Evolutionary conservation across 2,888 invertebrate genomes (phyloP).

Genomic region (Drosophila paranaensis): DNA sequence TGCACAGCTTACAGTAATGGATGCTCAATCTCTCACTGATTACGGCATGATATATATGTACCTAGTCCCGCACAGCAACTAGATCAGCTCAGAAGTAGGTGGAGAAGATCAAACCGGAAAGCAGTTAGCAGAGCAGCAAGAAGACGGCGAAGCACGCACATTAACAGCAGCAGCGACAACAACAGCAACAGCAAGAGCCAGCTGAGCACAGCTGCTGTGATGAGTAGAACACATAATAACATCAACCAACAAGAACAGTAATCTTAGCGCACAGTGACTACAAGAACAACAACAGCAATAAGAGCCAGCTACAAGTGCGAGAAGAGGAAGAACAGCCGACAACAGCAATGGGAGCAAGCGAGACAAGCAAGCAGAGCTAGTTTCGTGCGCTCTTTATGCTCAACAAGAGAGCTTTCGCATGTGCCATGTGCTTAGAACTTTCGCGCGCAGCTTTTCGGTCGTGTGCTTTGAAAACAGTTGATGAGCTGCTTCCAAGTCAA

Average conservation of each 20-base stretch:
- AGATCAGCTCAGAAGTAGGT: not conserved
- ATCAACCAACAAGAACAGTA: not conserved
- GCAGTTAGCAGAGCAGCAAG: not conserved
- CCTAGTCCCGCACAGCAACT: not conserved
- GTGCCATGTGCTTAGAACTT: constrained; percentile 66
- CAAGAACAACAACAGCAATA: constrained; percentile 7
- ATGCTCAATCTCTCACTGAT: not conserved
- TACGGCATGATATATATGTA: not conserved
- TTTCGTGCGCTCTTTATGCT: constrained; percentile 36
- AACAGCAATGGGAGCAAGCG: constrained; percentile 17
- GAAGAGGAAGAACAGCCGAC: not conserved
- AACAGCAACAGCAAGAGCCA: not conserved
- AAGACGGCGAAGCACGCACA: not conserved
- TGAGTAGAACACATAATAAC: not conserved
- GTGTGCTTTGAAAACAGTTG: constrained; percentile 76
- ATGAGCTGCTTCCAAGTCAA: constrained; percentile 80
- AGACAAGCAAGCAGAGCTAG: not conserved
- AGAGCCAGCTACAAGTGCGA: not conserved
- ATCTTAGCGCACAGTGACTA: not conserved
- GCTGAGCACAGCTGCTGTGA: not conserved
- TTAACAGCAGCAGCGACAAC: constrained; percentile 7
- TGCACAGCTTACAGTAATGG: not conserved
- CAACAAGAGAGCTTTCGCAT: constrained; percentile 34
- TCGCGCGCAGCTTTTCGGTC: constrained; percentile 45
- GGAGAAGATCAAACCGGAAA: not conserved